phyloP scores from a whole-genome alignment of 2,113 vertebrate species.

The Pollimyrus isidori region DNA sequence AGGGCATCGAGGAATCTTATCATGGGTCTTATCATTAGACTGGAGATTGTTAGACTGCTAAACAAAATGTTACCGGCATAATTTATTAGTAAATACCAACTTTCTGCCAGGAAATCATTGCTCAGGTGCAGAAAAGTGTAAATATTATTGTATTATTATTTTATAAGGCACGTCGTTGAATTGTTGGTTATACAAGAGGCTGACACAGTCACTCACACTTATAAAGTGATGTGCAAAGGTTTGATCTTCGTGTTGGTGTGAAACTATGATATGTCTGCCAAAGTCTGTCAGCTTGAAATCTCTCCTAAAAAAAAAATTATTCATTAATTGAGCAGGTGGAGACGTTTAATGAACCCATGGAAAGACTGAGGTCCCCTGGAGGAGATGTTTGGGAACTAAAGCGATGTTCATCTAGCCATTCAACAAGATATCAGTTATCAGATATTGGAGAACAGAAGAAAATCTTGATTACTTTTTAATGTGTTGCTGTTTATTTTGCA shows the following conservation, averaged over 20 bases:
- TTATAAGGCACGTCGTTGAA: neutral
- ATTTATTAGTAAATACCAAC: neutral
- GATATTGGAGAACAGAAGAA: neutral
- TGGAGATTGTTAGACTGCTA: neutral
- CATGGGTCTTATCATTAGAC: neutral
- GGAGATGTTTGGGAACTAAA: neutral
- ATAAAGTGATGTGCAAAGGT: neutral
- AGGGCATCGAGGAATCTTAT: neutral
- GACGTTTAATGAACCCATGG: neutral
- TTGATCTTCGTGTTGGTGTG: neutral
- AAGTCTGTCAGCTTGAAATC: neutral
- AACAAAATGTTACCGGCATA: neutral
- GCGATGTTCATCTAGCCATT: neutral
- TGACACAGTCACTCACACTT: neutral
- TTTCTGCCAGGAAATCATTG: neutral
- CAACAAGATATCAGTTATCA: neutral
- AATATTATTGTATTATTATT: neutral
- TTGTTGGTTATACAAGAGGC: neutral
- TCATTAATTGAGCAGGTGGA: neutral
- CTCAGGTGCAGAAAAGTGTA: neutral
- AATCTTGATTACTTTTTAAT: neutral
- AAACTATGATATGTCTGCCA: neutral
- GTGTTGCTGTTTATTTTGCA: neutral
- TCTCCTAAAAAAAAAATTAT: neutral
- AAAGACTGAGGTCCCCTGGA: neutral